Conservation (phyloP, 1,140 invertebrate species). For the Odontomachus brunneus region DNA sequence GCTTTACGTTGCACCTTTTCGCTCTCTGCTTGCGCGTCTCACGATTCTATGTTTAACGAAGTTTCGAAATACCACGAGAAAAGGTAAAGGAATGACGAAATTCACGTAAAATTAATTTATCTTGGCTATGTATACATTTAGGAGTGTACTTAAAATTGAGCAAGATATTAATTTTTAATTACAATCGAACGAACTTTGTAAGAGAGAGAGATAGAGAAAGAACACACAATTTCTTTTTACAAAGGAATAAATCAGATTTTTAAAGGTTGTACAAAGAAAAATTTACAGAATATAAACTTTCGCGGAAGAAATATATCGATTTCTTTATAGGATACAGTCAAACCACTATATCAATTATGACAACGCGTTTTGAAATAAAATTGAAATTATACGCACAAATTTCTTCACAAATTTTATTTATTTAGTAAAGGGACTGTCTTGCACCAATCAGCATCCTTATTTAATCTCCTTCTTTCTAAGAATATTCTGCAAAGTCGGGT, state of each 20-base stretch:
- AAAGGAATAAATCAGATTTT: background rate
- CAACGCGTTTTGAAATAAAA: background rate
- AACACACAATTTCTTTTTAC: background rate
- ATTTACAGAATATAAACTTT: background rate
- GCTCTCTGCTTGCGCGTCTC: background rate
- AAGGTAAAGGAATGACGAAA: background rate
- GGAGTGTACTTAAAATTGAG: background rate
- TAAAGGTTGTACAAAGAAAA: background rate
- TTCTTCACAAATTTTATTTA: no score
- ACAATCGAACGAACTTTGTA: background rate
- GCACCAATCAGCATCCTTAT: no score
- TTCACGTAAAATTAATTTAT: slow-evolving; percentile 6
- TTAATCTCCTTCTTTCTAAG: no score
- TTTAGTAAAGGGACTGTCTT: no score
- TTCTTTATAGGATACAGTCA: no score
- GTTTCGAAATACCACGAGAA: background rate
- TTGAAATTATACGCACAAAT: no score
- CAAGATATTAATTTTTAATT: slow-evolving; percentile 1
- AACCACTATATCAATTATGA: no score
- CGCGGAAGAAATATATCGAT: background rate
- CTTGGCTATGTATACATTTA: background rate
- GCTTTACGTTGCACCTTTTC: background rate
- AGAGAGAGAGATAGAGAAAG: no score
- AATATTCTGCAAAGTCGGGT: background rate
- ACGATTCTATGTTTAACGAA: background rate